Conservation (phyloP, 2,888 invertebrate species). For the Daptonema setosum region DNA sequence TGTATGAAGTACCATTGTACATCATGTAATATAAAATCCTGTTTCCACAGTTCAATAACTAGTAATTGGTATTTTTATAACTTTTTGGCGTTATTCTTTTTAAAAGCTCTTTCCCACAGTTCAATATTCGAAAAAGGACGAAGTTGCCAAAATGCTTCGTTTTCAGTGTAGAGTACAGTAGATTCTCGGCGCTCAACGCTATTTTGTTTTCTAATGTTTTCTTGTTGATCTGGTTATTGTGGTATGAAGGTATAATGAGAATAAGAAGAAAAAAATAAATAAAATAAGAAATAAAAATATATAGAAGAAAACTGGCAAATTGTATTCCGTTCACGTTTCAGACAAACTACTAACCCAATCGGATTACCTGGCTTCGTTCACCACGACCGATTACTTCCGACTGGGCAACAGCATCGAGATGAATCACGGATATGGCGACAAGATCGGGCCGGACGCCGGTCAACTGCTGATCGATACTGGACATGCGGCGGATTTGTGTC, state of each 20-base stretch:
- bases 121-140: no score
- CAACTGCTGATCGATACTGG: slow-evolving; percentile 19
- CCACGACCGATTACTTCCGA: slow-evolving; percentile 11
- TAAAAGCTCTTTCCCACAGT: no score
- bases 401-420: slow-evolving; percentile 8
- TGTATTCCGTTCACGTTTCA: slow-evolving; percentile 7
- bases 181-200: no score
- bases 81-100: no score
- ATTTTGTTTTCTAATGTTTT: background rate
- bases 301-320: background rate
- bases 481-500: slow-evolving; percentile 20
- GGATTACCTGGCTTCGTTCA: slow-evolving; percentile 14
- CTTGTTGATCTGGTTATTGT: background rate
- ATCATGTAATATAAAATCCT: no score
- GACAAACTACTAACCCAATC: slow-evolving; percentile 13
- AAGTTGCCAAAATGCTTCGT: no score
- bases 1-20: no score
- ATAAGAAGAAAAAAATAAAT: no score
- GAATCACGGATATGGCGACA: slow-evolving; percentile 14
- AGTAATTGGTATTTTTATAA: no score
- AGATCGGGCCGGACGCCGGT: slow-evolving; percentile 24
- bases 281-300: background rate
- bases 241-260: no score
- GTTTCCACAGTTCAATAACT: no score
- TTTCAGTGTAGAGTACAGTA: no score